phyloP scores from a whole-genome alignment of 92 coral and sea anemone species.

The Umimayanthus kanabou region DNA sequence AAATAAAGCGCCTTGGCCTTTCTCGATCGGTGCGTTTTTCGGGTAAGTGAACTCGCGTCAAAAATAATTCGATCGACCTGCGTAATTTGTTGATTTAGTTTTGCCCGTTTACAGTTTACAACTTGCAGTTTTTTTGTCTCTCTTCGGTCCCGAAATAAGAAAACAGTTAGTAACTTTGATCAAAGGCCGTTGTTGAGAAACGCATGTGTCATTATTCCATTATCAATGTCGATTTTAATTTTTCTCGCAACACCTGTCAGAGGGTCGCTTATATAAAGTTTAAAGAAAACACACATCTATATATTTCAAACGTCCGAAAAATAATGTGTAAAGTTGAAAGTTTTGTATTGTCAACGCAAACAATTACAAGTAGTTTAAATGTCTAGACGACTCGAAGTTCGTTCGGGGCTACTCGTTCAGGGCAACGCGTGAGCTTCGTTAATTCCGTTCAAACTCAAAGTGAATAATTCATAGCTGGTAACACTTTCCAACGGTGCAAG shows the following conservation, averaged over 20 bases:
- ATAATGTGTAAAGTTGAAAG: background rate
- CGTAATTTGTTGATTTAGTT: background rate
- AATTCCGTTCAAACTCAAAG: background rate
- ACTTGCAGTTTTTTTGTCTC: background rate
- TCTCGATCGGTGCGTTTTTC: slow-evolving; percentile 43
- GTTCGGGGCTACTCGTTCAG: slow-evolving; percentile 18
- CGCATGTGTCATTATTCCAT: slow-evolving; percentile 20
- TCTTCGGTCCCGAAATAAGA: background rate
- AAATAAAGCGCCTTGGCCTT: slow-evolving; percentile 27
- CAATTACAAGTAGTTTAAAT: background rate
- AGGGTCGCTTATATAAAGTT: background rate
- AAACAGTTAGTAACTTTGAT: background rate
- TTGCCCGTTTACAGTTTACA: too few species aligned
- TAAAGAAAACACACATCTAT: background rate
- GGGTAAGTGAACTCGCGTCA: background rate
- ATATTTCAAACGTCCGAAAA: background rate
- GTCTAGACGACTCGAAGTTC: background rate
- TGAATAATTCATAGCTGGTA: slow-evolving; percentile 6
- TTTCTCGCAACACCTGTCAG: background rate
- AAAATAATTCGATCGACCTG: background rate
- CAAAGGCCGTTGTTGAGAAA: background rate
- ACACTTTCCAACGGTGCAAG: slow-evolving; percentile 17
- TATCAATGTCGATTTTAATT: background rate
- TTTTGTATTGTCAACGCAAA: slow-evolving; percentile 8
- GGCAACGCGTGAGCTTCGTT: background rate